phyloP scores from a whole-genome alignment of 2,113 vertebrate species.

The Eulemur rufifrons region DNA sequence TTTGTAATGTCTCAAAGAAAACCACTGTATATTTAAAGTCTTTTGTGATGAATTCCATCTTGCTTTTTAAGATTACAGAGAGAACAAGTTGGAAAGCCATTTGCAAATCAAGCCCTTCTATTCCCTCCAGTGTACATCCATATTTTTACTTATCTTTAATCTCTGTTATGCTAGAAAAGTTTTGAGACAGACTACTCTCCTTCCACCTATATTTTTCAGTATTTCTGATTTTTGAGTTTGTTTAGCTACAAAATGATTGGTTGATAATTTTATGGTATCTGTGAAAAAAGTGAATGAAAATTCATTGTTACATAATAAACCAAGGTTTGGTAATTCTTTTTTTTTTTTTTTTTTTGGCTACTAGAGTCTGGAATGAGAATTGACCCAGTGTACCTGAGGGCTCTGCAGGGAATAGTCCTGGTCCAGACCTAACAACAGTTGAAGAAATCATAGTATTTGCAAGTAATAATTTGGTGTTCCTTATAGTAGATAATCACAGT shows the following conservation, averaged over 20 bases:
- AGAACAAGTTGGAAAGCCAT: not conserved
- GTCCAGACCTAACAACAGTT: not conserved
- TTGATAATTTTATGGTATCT: not conserved
- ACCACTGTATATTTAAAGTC: not conserved
- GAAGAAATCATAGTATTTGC: slow-evolving; percentile 38
- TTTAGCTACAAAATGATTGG: not conserved
- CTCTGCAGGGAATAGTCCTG: not conserved
- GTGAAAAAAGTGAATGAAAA: not conserved
- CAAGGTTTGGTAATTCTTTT: not conserved
- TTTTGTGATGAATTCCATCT: not conserved
- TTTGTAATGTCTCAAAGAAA: slow-evolving; percentile 26
- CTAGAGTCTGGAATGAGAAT: not conserved
- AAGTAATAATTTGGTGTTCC: slow-evolving; percentile 26
- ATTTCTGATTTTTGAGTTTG: not conserved
- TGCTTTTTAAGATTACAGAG: not conserved
- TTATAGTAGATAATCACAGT: slow-evolving; percentile 38
- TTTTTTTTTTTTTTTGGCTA: not conserved
- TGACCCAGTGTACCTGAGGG: not conserved
- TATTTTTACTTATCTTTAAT: not conserved
- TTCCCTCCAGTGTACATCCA: not conserved
- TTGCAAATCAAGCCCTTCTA: not conserved
- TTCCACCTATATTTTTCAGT: not conserved
- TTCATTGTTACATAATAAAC: not conserved
- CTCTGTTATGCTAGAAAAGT: not conserved
- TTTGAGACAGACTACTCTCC: not conserved